phyloP scores from a whole-genome alignment of 1,140 invertebrate species.

The Bombus confusus region DNA sequence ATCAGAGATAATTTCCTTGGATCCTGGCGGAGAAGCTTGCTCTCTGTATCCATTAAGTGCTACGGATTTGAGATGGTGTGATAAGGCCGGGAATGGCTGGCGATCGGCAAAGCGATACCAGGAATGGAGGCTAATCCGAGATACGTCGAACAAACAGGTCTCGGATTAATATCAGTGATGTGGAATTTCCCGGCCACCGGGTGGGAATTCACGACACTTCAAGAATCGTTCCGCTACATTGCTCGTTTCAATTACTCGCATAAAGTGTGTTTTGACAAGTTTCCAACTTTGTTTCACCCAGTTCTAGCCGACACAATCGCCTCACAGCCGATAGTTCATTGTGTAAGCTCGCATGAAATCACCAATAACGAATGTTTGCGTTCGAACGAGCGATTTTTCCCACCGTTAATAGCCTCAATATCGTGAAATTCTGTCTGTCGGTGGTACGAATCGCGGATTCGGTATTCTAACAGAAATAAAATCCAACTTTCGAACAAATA shows the following conservation, averaged over 20 bases:
- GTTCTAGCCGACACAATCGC: not conserved
- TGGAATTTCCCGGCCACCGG: not conserved
- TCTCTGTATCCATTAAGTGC: conserved; percentile 7
- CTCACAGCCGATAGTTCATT: not conserved
- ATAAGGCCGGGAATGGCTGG: conserved; percentile 6
- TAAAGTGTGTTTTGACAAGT: conserved; percentile 39
- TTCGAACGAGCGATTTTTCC: not conserved
- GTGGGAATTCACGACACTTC: conserved; percentile 13
- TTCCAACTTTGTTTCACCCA: conserved; percentile 39
- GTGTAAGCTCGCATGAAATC: conserved; percentile 2
- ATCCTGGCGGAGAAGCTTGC: not conserved
- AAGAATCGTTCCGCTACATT: conserved; percentile 14
- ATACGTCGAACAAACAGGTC: conserved; percentile 7
- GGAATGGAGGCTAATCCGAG: conserved; percentile 28
- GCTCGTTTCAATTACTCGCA: conserved; percentile 44
- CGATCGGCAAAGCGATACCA: conserved; percentile 31
- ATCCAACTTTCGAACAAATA: not conserved
- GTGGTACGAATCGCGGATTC: not conserved
- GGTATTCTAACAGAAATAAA: not conserved
- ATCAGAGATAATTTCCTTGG: conserved; percentile 33
- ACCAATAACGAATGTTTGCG: conserved; percentile 6
- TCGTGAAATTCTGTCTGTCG: not conserved
- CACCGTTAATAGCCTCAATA: not conserved
- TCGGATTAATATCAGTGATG: conserved; percentile 23
- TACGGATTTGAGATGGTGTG: conserved; percentile 18